Evolutionary conservation across 2,797 vertebrate genomes (phyloP).

Genomic region (Myioborus miniatus): DNA sequence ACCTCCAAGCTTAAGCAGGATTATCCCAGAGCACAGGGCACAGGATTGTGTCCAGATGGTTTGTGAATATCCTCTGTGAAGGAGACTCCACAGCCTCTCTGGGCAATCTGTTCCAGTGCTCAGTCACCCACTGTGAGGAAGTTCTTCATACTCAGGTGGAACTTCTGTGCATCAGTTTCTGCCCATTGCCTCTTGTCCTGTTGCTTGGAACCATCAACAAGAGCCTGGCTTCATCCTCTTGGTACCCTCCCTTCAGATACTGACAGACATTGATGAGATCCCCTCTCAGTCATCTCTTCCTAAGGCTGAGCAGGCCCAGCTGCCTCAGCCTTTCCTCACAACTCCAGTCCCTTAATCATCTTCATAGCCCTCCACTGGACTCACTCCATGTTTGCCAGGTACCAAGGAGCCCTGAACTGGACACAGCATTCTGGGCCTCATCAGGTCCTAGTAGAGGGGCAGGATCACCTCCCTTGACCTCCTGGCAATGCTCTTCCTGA

Average conservation of each 20-base stretch:
- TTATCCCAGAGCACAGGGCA: background rate
- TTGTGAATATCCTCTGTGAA: background rate
- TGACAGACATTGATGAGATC: background rate
- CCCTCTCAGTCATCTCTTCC: background rate
- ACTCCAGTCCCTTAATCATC: background rate
- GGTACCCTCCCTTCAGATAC: background rate
- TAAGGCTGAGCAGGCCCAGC: background rate
- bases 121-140: background rate
- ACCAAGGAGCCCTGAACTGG: background rate
- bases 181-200: background rate
- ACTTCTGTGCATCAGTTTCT: background rate
- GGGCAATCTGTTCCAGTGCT: background rate
- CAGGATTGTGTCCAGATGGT: background rate
- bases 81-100: background rate
- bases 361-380: background rate
- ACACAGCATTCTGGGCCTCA: background rate
- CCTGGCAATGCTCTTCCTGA: background rate
- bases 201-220: too few relatives aligned
- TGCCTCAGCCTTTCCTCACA: background rate
- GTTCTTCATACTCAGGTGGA: background rate
- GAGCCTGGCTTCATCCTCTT: background rate
- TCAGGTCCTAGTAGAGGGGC: background rate
- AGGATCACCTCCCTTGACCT: background rate
- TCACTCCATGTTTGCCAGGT: accelerated
- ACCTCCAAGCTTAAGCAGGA: background rate